Conservation (phyloP, 2,113 vertebrate genomes). For the Neopipo cinnamomea region DNA sequence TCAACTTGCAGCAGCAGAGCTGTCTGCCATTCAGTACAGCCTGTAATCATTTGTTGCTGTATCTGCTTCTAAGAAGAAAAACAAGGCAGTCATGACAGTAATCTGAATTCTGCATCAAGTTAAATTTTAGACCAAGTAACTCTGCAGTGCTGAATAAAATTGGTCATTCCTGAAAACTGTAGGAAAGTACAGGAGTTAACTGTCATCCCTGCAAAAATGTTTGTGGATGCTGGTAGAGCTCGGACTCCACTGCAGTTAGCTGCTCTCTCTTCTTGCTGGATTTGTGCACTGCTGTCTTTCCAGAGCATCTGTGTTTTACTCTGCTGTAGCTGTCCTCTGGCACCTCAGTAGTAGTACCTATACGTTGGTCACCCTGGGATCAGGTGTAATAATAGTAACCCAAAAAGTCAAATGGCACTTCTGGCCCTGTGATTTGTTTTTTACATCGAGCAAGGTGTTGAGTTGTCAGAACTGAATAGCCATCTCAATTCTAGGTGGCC, state of each 20-base stretch:
- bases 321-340: background rate
- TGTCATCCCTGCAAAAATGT: background rate
- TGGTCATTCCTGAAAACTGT: background rate
- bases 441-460: fast-evolving
- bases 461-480: background rate
- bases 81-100: background rate
- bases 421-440: background rate
- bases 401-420: background rate
- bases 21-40: background rate
- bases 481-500: fast-evolving
- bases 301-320: background rate
- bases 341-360: background rate
- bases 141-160: background rate
- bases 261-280: background rate
- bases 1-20: background rate
- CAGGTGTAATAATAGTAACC: background rate
- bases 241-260: background rate
- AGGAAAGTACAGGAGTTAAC: background rate
- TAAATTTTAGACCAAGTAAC: background rate
- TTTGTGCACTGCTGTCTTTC: background rate
- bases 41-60: background rate
- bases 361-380: background rate
- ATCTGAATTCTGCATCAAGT: background rate
- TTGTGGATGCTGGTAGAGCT: background rate
- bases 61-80: background rate